Base-by-base conservation (phyloP, 2,797 vertebrate species). In the Centroberyx gerrardi region DNA sequence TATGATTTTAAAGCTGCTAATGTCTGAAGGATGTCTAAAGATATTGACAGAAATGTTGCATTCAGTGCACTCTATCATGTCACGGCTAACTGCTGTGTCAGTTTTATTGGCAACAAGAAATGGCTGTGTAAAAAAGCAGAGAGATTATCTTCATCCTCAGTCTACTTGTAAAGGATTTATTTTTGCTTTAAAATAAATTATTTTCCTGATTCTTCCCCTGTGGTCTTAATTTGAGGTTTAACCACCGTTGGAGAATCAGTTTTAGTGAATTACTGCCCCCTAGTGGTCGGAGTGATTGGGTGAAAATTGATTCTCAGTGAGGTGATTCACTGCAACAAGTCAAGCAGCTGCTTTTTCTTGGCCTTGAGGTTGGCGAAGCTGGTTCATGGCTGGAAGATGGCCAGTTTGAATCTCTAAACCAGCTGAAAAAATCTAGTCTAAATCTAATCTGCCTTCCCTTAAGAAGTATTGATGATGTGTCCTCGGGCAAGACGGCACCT, bases 111-210 rank as follows among this genome's bases (percentile, higher is more conserved):
- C 3, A 22, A 10, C 17, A 40, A 65, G 2, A 61, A 61, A 22
- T 0, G 22, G 28, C 42, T 42, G 18, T 62, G 49, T 65, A 22
- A 72, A 28, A 27, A 31, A 49, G 17, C 8, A 36, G 5, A 49
- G n/a, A 6, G 0, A 13, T 8, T 9, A 22, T 66, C 55, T 63
- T 53, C 3, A 7, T 54, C 59, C 15, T 36, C 29, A 14, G 53
- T n/a, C 12, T 7, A 22, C 12, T 54, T 76, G n/a, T 55, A 44
- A 72, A 69, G 3, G 56, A 22, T 48, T 7, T 72, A 40, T 74
- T 72, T 84, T 79, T 82, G 5, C 3, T 76, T 65, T 36, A 10
- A 67, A 86, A 77, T 63, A 84, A 87, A 78, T 76, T 66, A 65
- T 74, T 74, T 56, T 36, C 8, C 31, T 12, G 4, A 8, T 14